Conservation (phyloP, 2,113 vertebrate species). For the Nestor notabilis region DNA sequence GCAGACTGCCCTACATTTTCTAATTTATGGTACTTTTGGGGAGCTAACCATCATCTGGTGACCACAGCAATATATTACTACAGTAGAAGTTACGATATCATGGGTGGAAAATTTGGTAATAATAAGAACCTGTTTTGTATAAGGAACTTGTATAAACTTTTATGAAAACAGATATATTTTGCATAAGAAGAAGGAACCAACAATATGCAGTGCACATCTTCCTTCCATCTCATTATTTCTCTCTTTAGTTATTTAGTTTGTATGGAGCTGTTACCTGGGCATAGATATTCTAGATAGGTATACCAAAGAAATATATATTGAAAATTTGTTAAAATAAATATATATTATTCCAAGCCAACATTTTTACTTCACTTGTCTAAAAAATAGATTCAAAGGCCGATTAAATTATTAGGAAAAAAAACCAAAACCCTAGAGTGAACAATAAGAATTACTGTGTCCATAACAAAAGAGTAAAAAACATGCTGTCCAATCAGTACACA, state of each 20-base stretch:
- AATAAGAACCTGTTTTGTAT: not conserved
- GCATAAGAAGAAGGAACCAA: not conserved
- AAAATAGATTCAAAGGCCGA: not conserved
- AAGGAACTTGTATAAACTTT: not conserved
- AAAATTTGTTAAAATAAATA: not conserved
- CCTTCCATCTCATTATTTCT: not conserved
- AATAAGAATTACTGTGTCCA: not conserved
- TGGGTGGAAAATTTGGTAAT: not conserved
- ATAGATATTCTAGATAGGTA: not conserved
- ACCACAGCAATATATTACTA: not conserved
- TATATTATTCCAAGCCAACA: not conserved
- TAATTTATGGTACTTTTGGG: not conserved
- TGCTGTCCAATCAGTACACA: not conserved
- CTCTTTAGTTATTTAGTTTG: not conserved
- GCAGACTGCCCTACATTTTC: not conserved
- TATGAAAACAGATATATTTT: not conserved
- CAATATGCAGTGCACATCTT: not conserved
- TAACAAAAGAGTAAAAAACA: not conserved
- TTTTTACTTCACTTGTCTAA: not conserved
- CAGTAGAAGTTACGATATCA: not conserved
- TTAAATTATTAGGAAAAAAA: not conserved
- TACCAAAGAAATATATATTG: not conserved
- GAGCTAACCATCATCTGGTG: not conserved
- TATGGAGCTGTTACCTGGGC: not conserved
- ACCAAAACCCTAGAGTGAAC: not conserved